Evolutionary conservation across 2,797 vertebrate species (phyloP), one percentile per base, ranked within the genome.

Genomic region (Xerus rutilus): DNA sequence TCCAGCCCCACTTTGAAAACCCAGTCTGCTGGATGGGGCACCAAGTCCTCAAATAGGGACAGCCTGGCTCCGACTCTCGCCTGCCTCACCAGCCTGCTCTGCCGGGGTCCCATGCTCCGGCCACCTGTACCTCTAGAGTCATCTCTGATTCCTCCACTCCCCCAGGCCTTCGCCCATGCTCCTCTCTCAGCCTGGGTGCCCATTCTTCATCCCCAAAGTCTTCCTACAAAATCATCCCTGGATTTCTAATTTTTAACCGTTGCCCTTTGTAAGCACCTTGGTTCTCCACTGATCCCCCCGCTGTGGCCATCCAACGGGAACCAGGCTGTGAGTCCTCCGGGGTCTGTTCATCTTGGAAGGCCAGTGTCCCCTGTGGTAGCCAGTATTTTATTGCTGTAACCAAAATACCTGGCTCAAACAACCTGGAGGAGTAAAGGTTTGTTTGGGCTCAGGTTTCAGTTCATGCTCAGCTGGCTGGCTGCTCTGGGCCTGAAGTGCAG

Each of bases 71-170:
- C 12, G 17, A 13, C 20, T 11, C 25, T 21, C 0, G 0, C 7
- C 18, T 10, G 20, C 8, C 14, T 52, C 57, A 7, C 11, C 18
- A 0, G 6, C 28, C 25, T n/a, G 4, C 57, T n/a, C 20, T 7
- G n/a, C 17, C 5, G 1, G 0, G 0, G 54, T 12, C 28, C 72
- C 1, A 0, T 0, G 3, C 2, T 17, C 45, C 67, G 35, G 76
- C 79, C 39, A 30, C 35, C 28, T 20, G 13, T 0, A 8, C 4
- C 54, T 72, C 43, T 7, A 0, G 11, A 69, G 7, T 59, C 1
- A 28, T 7, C 73, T 76, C 39, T 14, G 8, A 4, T 7, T 23
- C 45, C 70, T 47, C 62, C 28, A 5, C 3, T 0, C 25, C 21
- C 3, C 54, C 6, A 4, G 85, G 76, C 45, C 52, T 65, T 13